Percentiles rank a stretch among this genome's conserved stretches.
Conservation (phyloP, 2,113 vertebrate genomes). For the Etia nguti region DNA sequence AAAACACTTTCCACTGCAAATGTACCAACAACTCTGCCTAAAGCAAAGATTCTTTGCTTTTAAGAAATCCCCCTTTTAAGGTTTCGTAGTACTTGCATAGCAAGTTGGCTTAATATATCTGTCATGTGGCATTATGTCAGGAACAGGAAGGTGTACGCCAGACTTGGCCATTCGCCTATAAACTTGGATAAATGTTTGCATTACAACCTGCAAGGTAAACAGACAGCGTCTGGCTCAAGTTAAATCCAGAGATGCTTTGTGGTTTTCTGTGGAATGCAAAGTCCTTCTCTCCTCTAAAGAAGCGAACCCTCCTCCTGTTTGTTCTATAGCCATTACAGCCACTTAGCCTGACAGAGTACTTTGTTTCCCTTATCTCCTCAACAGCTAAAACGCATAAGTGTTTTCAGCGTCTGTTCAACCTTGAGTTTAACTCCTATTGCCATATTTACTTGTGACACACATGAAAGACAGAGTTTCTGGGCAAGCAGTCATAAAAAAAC, state of each 20-base stretch:
- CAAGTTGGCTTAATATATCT: background rate
- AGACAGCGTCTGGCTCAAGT: slow-evolving; percentile 44
- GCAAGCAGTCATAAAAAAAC: background rate
- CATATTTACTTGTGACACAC: slow-evolving; percentile 49
- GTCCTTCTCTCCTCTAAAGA: slow-evolving; percentile 29
- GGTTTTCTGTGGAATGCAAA: slow-evolving; percentile 51
- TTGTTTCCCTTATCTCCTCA: slow-evolving; percentile 58
- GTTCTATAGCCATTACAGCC: slow-evolving; percentile 60
- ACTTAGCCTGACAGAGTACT: slow-evolving; percentile 59
- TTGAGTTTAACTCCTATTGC: slow-evolving; percentile 43
- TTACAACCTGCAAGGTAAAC: slow-evolving; percentile 47
- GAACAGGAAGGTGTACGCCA: slow-evolving; percentile 5
- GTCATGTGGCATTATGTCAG: slow-evolving; percentile 27
- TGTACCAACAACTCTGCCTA: background rate
- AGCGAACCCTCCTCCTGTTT: slow-evolving; percentile 38
- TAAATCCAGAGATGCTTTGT: slow-evolving; percentile 35
- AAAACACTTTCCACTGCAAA: background rate
- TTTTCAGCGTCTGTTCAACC: slow-evolving; percentile 41
- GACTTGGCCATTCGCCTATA: slow-evolving; percentile 1
- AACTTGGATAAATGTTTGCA: slow-evolving; percentile 48
- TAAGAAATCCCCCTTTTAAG: background rate
- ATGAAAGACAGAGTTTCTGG: slow-evolving; percentile 50
- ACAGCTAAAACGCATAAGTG: slow-evolving; percentile 40
- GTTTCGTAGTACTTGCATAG: background rate
- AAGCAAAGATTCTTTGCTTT: background rate